Evolutionary conservation across 1,140 invertebrate genomes (phyloP).

Genomic region (Aphidius gifuensis): DNA sequence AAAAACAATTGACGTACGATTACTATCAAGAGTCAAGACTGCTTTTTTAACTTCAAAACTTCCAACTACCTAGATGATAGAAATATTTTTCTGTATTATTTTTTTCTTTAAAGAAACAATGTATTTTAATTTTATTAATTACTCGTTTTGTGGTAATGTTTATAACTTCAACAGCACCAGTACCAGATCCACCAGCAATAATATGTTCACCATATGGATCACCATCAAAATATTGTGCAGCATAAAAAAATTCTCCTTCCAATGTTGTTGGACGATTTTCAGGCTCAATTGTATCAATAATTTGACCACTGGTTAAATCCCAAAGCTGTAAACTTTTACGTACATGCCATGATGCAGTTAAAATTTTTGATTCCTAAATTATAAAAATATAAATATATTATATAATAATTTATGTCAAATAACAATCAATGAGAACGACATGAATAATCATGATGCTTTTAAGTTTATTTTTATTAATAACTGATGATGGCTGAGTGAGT

Average conservation of each 20-base stretch:
- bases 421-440: slow-evolving; percentile 5
- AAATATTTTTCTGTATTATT: slow-evolving; percentile 14
- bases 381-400: slow-evolving; percentile 6
- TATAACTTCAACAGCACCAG: slow-evolving; percentile 40
- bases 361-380: slow-evolving; percentile 32
- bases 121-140: slow-evolving; percentile 4
- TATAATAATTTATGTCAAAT: background rate
- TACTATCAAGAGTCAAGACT: slow-evolving; percentile 37
- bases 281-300: slow-evolving; percentile 41
- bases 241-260: slow-evolving; percentile 43
- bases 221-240: slow-evolving; percentile 39
- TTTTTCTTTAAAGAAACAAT: background rate
- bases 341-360: slow-evolving; percentile 45
- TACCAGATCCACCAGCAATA: slow-evolving; percentile 39
- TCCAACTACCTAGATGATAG: slow-evolving; percentile 33
- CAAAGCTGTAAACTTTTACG: slow-evolving; percentile 41
- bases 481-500: slow-evolving; percentile 11
- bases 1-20: slow-evolving; percentile 32
- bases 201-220: slow-evolving; percentile 37
- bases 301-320: slow-evolving; percentile 39
- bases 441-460: slow-evolving; percentile 23
- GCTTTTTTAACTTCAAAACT: slow-evolving; percentile 35
- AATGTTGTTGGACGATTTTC: slow-evolving; percentile 35
- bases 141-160: slow-evolving; percentile 40
- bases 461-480: slow-evolving; percentile 20